Evolutionary conservation across 2,797 vertebrate genomes (phyloP).

Genomic region (Periophthalmus magnuspinnatus): DNA sequence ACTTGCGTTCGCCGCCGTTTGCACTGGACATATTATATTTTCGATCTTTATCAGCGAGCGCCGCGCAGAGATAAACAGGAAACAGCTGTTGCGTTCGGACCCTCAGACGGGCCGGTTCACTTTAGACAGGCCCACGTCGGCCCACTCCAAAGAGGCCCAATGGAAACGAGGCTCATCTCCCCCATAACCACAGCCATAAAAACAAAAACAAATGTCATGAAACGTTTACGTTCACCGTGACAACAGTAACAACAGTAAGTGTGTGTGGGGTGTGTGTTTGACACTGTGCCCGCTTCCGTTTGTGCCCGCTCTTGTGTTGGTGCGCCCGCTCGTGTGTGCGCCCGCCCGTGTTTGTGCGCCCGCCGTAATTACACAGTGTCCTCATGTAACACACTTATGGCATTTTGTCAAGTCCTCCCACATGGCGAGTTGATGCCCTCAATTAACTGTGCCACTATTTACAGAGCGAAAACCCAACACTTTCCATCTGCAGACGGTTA

Average conservation of each 20-base stretch:
- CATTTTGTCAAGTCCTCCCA: constrained; percentile 76
- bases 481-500: constrained; percentile 65
- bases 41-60: no score
- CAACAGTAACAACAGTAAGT: background rate
- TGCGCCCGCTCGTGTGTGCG: constrained; percentile 26
- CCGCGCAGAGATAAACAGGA: no score
- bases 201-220: no score
- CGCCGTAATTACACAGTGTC: constrained; percentile 62
- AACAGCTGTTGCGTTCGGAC: no score
- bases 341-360: constrained; percentile 35
- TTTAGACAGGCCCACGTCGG: no score
- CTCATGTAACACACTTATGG: constrained; percentile 68
- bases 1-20: no score
- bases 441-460: constrained; percentile 75
- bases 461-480: constrained; percentile 70
- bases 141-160: no score
- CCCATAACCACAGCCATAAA: no score
- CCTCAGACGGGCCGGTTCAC: no score
- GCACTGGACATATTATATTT: no score
- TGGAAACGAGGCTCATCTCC: no score
- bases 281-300: constrained; percentile 23
- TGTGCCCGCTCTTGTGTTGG: constrained; percentile 29
- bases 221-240: no score
- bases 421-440: constrained; percentile 71
- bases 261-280: background rate